phyloP scores from a whole-genome alignment of 2,113 vertebrate species.

The Trachemys scripta region DNA sequence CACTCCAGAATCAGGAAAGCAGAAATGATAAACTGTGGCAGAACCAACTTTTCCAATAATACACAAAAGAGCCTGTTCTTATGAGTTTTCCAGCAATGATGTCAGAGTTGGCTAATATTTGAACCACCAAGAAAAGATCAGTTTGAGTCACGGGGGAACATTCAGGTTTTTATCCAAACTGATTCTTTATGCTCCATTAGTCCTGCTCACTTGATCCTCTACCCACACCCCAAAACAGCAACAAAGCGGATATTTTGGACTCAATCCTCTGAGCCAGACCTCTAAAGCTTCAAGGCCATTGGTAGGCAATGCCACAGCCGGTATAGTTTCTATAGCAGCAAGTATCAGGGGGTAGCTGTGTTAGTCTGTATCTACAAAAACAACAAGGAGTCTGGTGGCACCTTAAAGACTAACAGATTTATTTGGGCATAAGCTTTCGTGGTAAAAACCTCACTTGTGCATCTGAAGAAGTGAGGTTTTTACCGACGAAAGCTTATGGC shows the following conservation, averaged over 20 bases:
- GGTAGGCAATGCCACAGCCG: not conserved
- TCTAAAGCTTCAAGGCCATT: not conserved
- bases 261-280: not conserved
- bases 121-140: not conserved
- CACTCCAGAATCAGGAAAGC: not conserved
- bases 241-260: not conserved
- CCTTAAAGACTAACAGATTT: too few relatives aligned
- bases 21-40: not conserved
- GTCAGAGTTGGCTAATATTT: not conserved
- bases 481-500: too few relatives aligned
- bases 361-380: too few relatives aligned
- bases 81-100: not conserved
- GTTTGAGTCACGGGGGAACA: not conserved
- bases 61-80: not conserved
- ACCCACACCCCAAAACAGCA: not conserved
- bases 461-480: too few relatives aligned
- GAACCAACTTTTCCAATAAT: not conserved
- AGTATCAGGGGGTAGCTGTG: not conserved
- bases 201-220: not conserved
- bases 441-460: too few relatives aligned
- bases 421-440: too few relatives aligned
- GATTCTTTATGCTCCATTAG: not conserved
- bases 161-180: not conserved
- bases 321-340: not conserved
- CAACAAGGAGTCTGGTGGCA: too few relatives aligned